Conservation (phyloP, 1,140 invertebrate species). For the Atopsyche davidsoni region DNA sequence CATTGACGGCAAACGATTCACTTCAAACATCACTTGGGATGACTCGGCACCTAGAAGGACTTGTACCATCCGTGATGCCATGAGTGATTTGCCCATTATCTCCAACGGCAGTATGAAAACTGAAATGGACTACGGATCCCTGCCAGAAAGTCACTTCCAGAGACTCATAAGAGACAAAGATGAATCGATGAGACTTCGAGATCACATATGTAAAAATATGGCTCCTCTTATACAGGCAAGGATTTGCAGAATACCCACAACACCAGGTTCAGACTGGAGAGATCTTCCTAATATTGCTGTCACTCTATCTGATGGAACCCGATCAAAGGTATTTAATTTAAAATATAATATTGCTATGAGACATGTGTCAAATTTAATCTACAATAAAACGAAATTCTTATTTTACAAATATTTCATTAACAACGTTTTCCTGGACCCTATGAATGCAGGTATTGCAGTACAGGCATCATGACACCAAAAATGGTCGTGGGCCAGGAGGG, state of each 20-base stretch:
- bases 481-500: slow-evolving; percentile 52
- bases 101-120: slow-evolving; percentile 63
- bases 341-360: too few relatives aligned
- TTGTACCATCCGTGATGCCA: slow-evolving; percentile 72
- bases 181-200: slow-evolving; percentile 53
- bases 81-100: slow-evolving; percentile 77
- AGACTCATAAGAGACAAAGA: slow-evolving; percentile 60
- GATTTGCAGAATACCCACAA: slow-evolving; percentile 69
- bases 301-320: slow-evolving; percentile 63
- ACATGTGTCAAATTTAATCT: too few relatives aligned
- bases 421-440: neutral
- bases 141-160: slow-evolving; percentile 73
- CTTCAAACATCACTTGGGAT: slow-evolving; percentile 41
- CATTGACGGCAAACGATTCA: slow-evolving; percentile 63
- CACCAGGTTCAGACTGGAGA: slow-evolving; percentile 77
- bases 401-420: neutral
- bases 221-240: slow-evolving; percentile 70
- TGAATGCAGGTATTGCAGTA: slow-evolving; percentile 54
- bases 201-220: slow-evolving; percentile 87
- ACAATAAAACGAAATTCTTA: too few relatives aligned
- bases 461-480: slow-evolving; percentile 64
- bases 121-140: slow-evolving; percentile 68
- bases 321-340: slow-evolving; percentile 46
- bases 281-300: slow-evolving; percentile 78
- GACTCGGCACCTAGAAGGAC: slow-evolving; percentile 66